Base-by-base conservation (phyloP, 2,888 invertebrate genomes). In the Tetanocera ferruginea region DNA sequence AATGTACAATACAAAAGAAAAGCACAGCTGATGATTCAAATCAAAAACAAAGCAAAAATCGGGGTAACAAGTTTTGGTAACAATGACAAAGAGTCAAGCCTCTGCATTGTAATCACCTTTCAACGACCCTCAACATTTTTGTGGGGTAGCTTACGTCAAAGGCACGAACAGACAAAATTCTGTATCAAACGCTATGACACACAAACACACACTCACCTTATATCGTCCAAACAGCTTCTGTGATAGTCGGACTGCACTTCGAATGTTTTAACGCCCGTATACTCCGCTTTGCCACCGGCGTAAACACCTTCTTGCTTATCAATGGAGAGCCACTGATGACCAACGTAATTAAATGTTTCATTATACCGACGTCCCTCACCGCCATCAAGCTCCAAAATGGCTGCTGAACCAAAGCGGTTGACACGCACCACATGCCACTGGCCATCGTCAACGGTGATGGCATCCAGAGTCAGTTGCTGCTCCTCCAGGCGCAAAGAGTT, bases 361-460 rank as follows among this genome's bases (percentile, higher is more conserved):
- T 97, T 97, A 90, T 96, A 97, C 79, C 97, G 91, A 82, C 96
- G 91, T 0, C 97, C 98, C 91, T 98, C 98, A 4, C 98, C 98
- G 5, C 97, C 97, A 87, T 98, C 98, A 81, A 98, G 91, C 89
- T 96, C 96, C 81, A 98, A 91, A 74, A 96, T 95, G 3, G 98
- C 97, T 11, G 97, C 96, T 79, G 96, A 96, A 55, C 98, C 98
- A 83, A 95, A 96, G 76, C 98, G 93, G 81, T 95, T 95, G 0
- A 98, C 95, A 82, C 95, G 93, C 8, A 97, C 96, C 74, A 96
- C 95, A 88, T 98, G 98, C 98, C 98, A 98, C 85, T 97, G 97
- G 1, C 98, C 98, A 88, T 98, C 96, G 85, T 97, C 96, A 0
- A 98, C 97, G 2, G 94, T 93, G 37, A 97, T 94, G 3, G 95